Conservation (phyloP, 2,113 vertebrate genomes). For the Tamias sibiricus region DNA sequence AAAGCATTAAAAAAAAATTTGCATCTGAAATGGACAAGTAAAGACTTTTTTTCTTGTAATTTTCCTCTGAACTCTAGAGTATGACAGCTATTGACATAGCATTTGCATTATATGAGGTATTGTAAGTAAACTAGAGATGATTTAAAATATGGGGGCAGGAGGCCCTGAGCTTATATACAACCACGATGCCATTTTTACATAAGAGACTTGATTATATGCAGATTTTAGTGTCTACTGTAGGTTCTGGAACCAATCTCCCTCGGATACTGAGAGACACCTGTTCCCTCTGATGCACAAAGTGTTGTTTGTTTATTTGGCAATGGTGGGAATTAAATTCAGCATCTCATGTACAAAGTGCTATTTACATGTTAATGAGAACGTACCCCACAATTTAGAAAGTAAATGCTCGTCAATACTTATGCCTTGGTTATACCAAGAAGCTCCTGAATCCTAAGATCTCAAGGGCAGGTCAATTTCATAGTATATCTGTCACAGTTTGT, state of each 20-base stretch:
- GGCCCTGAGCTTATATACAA: accelerated
- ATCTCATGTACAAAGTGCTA: background rate
- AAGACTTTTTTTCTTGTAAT: background rate
- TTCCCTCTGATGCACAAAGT: background rate
- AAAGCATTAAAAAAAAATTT: background rate
- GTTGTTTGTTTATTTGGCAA: background rate
- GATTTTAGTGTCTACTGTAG: background rate
- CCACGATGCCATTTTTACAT: background rate
- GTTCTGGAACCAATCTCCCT: background rate
- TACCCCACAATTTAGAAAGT: background rate
- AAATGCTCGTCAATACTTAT: background rate
- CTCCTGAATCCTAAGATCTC: background rate
- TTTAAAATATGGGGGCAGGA: background rate
- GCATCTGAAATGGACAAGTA: background rate
- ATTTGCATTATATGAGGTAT: background rate
- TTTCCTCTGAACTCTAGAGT: background rate
- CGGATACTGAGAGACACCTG: background rate
- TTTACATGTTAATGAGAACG: background rate
- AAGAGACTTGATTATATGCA: background rate
- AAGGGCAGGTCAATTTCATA: background rate
- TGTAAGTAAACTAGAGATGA: background rate
- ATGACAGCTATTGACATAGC: background rate
- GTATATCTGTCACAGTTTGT: accelerated
- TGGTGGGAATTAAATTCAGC: background rate
- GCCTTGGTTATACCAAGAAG: background rate